Evolutionary conservation across 64 coral and sea anemone genomes (phyloP), one percentile per base, ranked within the genome.

Genomic region (Porites lutea): DNA sequence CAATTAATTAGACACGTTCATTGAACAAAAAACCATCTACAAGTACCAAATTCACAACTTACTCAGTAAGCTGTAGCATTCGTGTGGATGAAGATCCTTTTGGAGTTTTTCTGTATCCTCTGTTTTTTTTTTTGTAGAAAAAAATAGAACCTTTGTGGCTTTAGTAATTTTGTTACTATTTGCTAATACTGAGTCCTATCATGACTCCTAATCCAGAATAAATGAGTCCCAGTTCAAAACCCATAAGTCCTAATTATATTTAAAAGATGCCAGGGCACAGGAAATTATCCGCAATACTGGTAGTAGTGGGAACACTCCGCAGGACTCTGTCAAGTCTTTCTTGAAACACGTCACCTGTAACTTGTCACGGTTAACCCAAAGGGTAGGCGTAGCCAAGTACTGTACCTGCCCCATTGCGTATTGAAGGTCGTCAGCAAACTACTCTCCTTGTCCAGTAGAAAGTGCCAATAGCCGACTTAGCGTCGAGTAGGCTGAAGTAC

Each of bases 381-480:
- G 53, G 53, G 54, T 21, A 79, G 77, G 21, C 19, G 77, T 60
- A 79, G 77, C 77, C 53, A 79, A 13, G 27, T 37, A 37, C 77
- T 51, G 46, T 79, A 79, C 77, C 59, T 79, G 18, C 77, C 52
- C 23, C n/a, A 79, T 51, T 19, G 52, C 8, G 77, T 79, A 20
- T 79, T 79, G 53, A 61, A 79, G 19, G 77, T 79, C 59, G 77
- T 59, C 20, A 59, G 53, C 19, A 59, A 79, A 79, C 77, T 59
- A 6, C 52, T 57, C 53, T 57, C 52, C 6, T 8, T 77, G 74
- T 52, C 74, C 13, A 77, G 48, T 15, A 13, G 49, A 52, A 77
- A 45, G 18, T 77, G 74, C 48, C 74, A 77, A 77, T 77, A 77
- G 3, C 74, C 18, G 74, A 77, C 49, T 77, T 77, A 12, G 74